Evolutionary conservation across 92 coral and sea anemone species (phyloP).

Genomic region (Porites rus): DNA sequence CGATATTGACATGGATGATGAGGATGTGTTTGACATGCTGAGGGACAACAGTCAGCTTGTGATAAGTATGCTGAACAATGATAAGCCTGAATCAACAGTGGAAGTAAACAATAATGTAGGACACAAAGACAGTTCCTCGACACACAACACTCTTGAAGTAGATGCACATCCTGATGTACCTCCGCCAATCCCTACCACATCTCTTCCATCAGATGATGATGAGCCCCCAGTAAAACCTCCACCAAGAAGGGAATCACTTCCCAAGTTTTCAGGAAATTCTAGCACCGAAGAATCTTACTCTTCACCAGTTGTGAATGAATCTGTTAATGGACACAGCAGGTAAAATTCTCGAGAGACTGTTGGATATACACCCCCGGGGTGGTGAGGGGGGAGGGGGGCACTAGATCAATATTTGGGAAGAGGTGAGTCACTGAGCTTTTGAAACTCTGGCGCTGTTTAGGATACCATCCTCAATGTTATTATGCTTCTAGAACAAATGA

Average conservation of each 20-base stretch:
- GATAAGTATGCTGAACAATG: constrained; percentile 57
- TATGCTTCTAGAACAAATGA: too few relatives aligned
- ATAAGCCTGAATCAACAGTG: constrained; percentile 3
- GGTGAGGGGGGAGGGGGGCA: too few relatives aligned
- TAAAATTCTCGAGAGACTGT: background rate
- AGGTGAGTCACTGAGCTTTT: too few relatives aligned
- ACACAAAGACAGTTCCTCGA: background rate
- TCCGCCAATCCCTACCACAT: constrained; percentile 96
- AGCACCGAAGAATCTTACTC: constrained; percentile 2
- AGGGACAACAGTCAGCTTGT: constrained; percentile 85
- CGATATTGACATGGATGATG: constrained; percentile 60
- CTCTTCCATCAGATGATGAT: constrained; percentile 96
- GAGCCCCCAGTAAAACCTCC: constrained; percentile 68
- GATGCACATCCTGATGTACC: constrained; percentile 71
- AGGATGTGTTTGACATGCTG: constrained; percentile 89
- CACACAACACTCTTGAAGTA: constrained; percentile 31
- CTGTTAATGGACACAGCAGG: constrained; percentile 54
- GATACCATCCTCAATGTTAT: too few relatives aligned
- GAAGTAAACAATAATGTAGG: background rate
- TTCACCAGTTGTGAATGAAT: constrained; percentile 50
- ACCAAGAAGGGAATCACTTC: constrained; percentile 62
- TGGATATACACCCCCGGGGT: too few relatives aligned
- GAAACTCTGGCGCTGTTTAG: too few relatives aligned
- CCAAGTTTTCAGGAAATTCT: constrained; percentile 34
- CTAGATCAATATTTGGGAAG: too few relatives aligned